Base-by-base conservation (phyloP, 2,797 vertebrate genomes). In the Taeniopygia guttata region DNA sequence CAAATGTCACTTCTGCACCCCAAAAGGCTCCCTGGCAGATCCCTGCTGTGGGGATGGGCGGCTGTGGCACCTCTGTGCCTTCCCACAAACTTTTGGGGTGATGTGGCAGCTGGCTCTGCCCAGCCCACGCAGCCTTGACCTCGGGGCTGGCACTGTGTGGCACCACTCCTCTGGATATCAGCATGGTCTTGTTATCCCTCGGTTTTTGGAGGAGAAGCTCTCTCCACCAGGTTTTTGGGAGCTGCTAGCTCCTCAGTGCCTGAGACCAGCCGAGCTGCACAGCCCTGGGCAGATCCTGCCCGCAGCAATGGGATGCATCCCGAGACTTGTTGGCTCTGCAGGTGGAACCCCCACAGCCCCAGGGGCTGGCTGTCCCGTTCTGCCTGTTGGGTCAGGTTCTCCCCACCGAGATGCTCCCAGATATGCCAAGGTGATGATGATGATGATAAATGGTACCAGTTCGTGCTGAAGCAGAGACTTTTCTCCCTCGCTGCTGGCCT, bases 1-100 rank as follows among this genome's bases (percentile, higher is more conserved):
- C 32, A 62, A 6, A 51, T 16, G 19, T 51, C 66, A 15, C 9
- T 40, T 54, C 32, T 60, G 60, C 0, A 0, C 45, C 79, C 52
- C 8, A 0, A 26, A 64, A 91, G 30, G 67, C 48, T 93, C 38
- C 25, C 36, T 0, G 1, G 45, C 30, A 29, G 49, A 11, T 52
- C 34, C 49, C 0, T 0, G 68, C 3, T 1, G 20, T 29, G 30
- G 48, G 36, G 10, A 12, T 4, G 25, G 19, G n/a, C 0, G 2
- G 30, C 77, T 63, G 42, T 9, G 48, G 13, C 32, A 51, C 13
- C 2, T 7, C 46, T 1, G 2, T 59, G 45, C 23, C 70, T 54
- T 54, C 49, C 48, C 42, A 18, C 27, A 15, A 11, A 1, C 5
- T 84, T 18, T 1, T 8, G 36, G 42, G 48, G 9, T 26, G 18